These are phyloP conservation scores for Leptinotarsa undecemlineata DNA, from an alignment of 1,140 invertebrate genomes.

Conservation along the genomic window DNA sequence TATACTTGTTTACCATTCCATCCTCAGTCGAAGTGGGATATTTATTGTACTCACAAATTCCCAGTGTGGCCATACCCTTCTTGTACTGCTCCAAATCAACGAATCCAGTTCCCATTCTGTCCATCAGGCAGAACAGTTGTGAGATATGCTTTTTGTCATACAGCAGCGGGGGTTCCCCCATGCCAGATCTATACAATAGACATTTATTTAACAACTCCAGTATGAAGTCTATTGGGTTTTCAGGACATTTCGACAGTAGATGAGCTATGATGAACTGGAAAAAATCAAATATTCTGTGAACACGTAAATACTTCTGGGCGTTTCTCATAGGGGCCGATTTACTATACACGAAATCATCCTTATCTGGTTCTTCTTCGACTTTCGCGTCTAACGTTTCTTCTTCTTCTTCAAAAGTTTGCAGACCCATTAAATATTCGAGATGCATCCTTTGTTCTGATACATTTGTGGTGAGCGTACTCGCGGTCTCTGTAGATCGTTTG, in stretches of 20 bases:
- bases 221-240: constrained; percentile 58
- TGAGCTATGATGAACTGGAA: constrained; percentile 58
- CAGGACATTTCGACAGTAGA: constrained; percentile 53
- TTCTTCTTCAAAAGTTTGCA: constrained; percentile 19
- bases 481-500: not conserved
- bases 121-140: constrained; percentile 50
- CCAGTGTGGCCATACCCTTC: constrained; percentile 45
- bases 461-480: not conserved
- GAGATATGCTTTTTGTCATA: constrained; percentile 47
- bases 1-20: constrained; percentile 36
- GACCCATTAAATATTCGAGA: constrained; percentile 35
- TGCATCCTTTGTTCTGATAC: constrained; percentile 1
- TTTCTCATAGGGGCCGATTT: constrained; percentile 44
- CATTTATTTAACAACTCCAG: constrained; percentile 57
- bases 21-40: constrained; percentile 35
- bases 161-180: constrained; percentile 56
- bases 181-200: constrained; percentile 55
- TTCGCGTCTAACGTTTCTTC: constrained; percentile 27
- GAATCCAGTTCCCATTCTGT: constrained; percentile 44
- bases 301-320: constrained; percentile 52
- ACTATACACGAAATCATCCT: constrained; percentile 21
- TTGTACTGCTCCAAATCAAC: constrained; percentile 48
- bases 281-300: constrained; percentile 56
- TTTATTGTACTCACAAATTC: constrained; percentile 43
- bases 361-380: not conserved